Conservation (phyloP, 2,888 invertebrate genomes). For the Steinernema scapterisci region DNA sequence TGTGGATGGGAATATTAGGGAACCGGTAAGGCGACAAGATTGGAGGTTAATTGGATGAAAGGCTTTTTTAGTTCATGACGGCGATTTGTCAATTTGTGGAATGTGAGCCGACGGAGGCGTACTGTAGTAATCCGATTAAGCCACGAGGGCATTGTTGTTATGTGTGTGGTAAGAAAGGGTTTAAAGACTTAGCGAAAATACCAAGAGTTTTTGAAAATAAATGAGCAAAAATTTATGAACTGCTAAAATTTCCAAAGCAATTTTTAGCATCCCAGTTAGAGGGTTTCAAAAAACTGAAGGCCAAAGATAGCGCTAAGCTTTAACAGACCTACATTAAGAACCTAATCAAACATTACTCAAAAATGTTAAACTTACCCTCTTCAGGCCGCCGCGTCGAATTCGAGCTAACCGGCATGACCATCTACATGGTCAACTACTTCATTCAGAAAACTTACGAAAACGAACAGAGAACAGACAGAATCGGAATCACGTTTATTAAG, state of each 20-base stretch:
- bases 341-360: no score
- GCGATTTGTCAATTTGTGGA: slow-evolving; percentile 9
- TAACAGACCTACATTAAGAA: no score
- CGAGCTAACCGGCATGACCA: not conserved
- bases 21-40: not conserved
- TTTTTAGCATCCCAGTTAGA: no score
- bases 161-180: not conserved
- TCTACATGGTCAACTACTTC: not conserved
- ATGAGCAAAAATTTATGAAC: no score
- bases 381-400: not conserved
- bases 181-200: no score
- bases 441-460: not conserved
- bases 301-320: no score
- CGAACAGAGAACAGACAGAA: not conserved
- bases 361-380: no score
- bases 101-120: not conserved
- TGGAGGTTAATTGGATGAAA: not conserved
- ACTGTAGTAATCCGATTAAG: not conserved
- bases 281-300: no score
- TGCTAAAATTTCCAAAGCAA: no score
- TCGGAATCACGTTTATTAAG: not conserved
- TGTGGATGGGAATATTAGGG: not conserved
- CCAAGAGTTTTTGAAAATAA: no score
- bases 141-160: slow-evolving; percentile 15
- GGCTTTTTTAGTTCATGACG: not conserved